These are phyloP conservation scores for Entosphenus tridentatus DNA, from an alignment of 2,113 vertebrate species.

Conservation along the genomic window DNA sequence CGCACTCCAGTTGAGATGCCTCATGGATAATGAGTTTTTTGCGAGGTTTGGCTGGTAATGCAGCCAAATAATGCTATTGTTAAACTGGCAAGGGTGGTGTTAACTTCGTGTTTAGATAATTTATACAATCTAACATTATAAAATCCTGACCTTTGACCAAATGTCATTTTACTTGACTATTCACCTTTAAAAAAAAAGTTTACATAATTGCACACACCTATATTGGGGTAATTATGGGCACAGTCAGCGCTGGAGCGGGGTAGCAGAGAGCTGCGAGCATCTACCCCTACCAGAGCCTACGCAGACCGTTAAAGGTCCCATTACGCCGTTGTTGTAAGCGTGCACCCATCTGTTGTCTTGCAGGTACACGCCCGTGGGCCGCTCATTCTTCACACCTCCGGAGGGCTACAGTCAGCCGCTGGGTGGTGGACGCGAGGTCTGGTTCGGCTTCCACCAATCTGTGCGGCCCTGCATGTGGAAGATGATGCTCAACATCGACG, in stretches of 20 bases:
- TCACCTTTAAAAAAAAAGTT: no score
- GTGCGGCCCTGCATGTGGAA: slow-evolving; percentile 98
- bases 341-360: slow-evolving; percentile 4
- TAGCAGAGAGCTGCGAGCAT: not conserved
- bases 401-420: slow-evolving; percentile 97
- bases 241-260: not conserved
- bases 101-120: no score
- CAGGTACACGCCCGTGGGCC: slow-evolving; percentile 91
- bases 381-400: slow-evolving; percentile 90
- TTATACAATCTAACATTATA: no score
- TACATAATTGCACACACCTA: not conserved
- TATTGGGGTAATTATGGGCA: slow-evolving; percentile 1
- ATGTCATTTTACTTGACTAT: no score
- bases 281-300: not conserved
- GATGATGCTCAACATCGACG: slow-evolving; percentile 99
- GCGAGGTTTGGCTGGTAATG: no score
- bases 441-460: slow-evolving; percentile 97
- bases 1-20: no score
- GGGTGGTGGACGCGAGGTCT: slow-evolving; percentile 83
- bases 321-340: slow-evolving; percentile 13
- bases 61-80: no score
- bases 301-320: slow-evolving; percentile 9
- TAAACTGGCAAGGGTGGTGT: no score
- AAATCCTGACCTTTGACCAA: no score
- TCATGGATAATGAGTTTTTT: no score